A percentile compares a stretch with the other conserved stretches of the same genome.
Evolutionary conservation across 2,113 vertebrate species (phyloP).

Genomic region (Stictonetta naevosa): DNA sequence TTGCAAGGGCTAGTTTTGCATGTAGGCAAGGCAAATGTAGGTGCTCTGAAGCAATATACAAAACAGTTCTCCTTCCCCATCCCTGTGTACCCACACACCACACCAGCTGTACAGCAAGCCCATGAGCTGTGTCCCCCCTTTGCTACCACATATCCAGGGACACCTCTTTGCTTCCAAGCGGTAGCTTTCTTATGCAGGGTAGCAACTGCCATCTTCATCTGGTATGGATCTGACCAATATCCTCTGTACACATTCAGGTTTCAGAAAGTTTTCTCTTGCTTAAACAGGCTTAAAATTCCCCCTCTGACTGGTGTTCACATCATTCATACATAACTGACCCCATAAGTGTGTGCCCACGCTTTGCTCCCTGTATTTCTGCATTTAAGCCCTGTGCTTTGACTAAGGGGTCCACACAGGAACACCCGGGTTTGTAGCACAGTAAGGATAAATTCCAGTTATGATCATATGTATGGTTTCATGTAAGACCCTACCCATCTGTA

Average conservation of each 20-base stretch:
- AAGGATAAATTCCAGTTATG: not conserved
- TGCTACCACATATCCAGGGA: not conserved
- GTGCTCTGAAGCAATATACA: not conserved
- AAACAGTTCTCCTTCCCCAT: not conserved
- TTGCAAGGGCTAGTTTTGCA: not conserved
- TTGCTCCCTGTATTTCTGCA: not conserved
- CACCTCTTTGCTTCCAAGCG: not conserved
- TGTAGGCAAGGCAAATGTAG: not conserved
- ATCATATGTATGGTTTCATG: not conserved
- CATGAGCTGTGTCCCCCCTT: not conserved
- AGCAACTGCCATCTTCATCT: not conserved
- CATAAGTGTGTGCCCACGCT: not conserved
- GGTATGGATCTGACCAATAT: not conserved
- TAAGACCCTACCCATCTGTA: not conserved
- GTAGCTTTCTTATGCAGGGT: not conserved
- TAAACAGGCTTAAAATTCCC: not conserved
- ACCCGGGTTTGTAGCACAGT: not conserved
- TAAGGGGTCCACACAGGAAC: not conserved
- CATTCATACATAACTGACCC: not conserved
- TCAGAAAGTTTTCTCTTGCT: not conserved
- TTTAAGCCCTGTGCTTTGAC: not conserved
- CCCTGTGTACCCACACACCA: rapidly evolving
- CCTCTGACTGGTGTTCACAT: not conserved
- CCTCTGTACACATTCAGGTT: rapidly evolving
- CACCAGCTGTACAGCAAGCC: rapidly evolving